Percentiles rank a stretch among this genome's conserved stretches.
phyloP scores from a whole-genome alignment of 2,113 vertebrate genomes.

The Lepisosteus oculatus region DNA sequence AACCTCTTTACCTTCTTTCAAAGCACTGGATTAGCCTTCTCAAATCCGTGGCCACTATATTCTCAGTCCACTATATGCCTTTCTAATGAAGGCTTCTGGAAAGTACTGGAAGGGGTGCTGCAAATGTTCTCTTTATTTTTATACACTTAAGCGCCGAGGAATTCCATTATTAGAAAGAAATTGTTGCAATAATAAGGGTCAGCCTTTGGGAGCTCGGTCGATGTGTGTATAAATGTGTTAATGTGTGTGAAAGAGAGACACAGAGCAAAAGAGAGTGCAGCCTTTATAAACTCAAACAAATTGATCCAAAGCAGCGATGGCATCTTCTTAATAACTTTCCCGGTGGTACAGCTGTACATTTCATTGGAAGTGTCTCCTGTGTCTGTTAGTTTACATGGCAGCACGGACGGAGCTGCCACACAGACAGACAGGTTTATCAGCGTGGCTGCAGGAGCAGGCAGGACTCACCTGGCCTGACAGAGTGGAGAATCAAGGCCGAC shows the following conservation, averaged over 20 bases:
- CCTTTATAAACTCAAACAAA: conserved; percentile 1
- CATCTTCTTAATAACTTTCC: conserved; percentile 9
- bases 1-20: no score
- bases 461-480: conserved; percentile 61
- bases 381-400: conserved; percentile 4
- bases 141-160: neutral
- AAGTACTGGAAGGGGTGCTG: no score
- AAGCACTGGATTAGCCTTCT: no score
- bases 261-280: neutral
- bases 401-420: neutral
- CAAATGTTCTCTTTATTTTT: no score
- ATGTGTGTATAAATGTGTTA: neutral
- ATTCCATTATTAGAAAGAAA: conserved; percentile 14
- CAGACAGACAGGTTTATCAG: neutral
- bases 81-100: no score
- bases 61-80: no score
- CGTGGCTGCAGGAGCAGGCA: neutral
- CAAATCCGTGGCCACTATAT: no score
- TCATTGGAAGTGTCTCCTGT: conserved; percentile 6
- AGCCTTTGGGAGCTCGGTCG: conserved; percentile 5
- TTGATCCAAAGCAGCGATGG: conserved; percentile 12
- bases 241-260: conserved; percentile 17
- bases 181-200: conserved; percentile 11
- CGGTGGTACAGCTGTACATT: neutral
- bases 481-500: conserved; percentile 54